Evolutionary conservation across 2,113 vertebrate species (phyloP).

Genomic region (Corythornis vintsioides): DNA sequence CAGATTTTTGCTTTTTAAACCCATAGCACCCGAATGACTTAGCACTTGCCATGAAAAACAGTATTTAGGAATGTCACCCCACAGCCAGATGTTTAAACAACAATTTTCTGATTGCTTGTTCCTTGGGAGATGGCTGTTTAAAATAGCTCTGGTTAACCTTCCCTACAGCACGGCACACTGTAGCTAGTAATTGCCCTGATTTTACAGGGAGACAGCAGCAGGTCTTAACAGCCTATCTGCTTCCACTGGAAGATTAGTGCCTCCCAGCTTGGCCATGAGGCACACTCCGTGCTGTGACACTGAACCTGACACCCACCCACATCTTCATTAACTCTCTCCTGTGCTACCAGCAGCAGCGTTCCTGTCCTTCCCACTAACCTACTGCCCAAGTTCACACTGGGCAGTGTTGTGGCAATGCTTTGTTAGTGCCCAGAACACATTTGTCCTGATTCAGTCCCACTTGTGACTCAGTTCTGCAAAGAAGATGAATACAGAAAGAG

Average conservation of each 20-base stretch:
- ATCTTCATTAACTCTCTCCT: neutral
- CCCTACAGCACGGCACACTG: neutral
- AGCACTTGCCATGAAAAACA: neutral
- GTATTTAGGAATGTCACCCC: neutral
- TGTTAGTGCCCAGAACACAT: neutral
- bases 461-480: neutral
- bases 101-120: neutral
- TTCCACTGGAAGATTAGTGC: neutral
- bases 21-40: neutral
- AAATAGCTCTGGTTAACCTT: neutral
- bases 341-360: neutral
- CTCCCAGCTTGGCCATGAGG: neutral
- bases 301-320: neutral
- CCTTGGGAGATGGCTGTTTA: neutral
- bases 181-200: neutral
- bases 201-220: neutral
- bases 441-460: neutral
- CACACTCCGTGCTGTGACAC: neutral
- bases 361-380: neutral
- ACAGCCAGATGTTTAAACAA: neutral
- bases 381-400: accelerated
- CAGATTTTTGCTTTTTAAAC: neutral
- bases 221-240: neutral
- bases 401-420: neutral
- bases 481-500: neutral